phyloP scores from a whole-genome alignment of 2,797 vertebrate species.

The Notolabrus celidotus region DNA sequence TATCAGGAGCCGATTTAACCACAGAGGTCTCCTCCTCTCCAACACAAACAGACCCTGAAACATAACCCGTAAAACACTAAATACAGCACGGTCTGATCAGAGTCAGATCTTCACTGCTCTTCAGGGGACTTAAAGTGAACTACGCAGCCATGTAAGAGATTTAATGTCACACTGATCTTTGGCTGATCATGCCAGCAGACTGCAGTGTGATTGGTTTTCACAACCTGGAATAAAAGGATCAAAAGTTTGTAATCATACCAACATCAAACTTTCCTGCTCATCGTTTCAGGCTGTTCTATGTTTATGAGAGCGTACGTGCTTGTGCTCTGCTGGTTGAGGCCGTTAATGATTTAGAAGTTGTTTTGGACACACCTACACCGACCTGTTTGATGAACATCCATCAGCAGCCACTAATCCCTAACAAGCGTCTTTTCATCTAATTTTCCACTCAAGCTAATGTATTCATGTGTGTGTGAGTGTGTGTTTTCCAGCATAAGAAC shows the following conservation, averaged over 20 bases:
- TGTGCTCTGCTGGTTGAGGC: too few relatives aligned
- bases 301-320: too few relatives aligned
- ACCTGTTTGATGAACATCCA: constrained; percentile 36
- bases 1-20: neutral
- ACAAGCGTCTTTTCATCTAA: constrained; percentile 71
- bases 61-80: neutral
- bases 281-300: neutral
- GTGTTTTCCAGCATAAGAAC: constrained; percentile 56
- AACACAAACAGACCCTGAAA: neutral
- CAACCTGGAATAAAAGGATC: too few relatives aligned
- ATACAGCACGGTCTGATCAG: neutral
- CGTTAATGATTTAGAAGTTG: constrained; percentile 21
- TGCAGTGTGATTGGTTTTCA: too few relatives aligned
- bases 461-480: constrained; percentile 34
- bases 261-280: neutral
- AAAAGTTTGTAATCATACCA: neutral
- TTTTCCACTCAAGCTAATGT: constrained; percentile 65
- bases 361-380: constrained; percentile 21
- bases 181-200: neutral
- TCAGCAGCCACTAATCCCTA: constrained; percentile 29
- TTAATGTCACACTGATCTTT: neutral
- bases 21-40: neutral
- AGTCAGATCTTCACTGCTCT: neutral
- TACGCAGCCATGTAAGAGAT: neutral
- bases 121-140: too few relatives aligned